A percentile compares a stretch with the other conserved stretches of the same genome.
Evolutionary conservation across 2,797 vertebrate genomes (phyloP).

Genomic region (Brotula barbata): DNA sequence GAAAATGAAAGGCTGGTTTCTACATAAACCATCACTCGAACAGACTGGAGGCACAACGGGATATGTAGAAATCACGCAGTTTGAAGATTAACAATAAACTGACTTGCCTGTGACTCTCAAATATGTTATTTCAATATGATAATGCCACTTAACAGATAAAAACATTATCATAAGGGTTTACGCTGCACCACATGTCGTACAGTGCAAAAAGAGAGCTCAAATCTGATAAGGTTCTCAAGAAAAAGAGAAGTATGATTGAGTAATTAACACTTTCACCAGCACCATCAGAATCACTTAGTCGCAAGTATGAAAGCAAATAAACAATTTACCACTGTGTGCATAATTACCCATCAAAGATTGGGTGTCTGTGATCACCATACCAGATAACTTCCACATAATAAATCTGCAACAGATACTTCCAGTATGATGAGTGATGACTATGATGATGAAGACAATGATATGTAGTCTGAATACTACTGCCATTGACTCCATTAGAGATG

Average conservation of each 20-base stretch:
- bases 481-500: slow-evolving; percentile 21
- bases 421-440: slow-evolving; percentile 32
- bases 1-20: too few relatives aligned
- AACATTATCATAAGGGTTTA: too few relatives aligned
- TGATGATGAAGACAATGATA: slow-evolving; percentile 20
- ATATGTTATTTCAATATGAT: too few relatives aligned
- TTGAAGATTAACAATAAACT: too few relatives aligned
- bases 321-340: slow-evolving; percentile 3
- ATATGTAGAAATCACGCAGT: too few relatives aligned
- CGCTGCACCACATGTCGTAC: too few relatives aligned
- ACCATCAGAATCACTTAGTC: neutral
- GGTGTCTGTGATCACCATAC: slow-evolving; percentile 17
- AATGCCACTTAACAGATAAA: too few relatives aligned
- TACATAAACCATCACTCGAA: too few relatives aligned
- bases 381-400: slow-evolving; percentile 34
- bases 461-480: slow-evolving; percentile 14
- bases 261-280: neutral
- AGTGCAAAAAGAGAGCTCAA: too few relatives aligned
- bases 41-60: too few relatives aligned
- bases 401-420: slow-evolving; percentile 33
- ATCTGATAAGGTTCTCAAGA: too few relatives aligned
- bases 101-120: too few relatives aligned
- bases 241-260: neutral
- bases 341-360: slow-evolving; percentile 11
- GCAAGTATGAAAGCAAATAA: neutral